phyloP scores from a whole-genome alignment of 1,140 invertebrate genomes.

The Aphis craccivora region DNA sequence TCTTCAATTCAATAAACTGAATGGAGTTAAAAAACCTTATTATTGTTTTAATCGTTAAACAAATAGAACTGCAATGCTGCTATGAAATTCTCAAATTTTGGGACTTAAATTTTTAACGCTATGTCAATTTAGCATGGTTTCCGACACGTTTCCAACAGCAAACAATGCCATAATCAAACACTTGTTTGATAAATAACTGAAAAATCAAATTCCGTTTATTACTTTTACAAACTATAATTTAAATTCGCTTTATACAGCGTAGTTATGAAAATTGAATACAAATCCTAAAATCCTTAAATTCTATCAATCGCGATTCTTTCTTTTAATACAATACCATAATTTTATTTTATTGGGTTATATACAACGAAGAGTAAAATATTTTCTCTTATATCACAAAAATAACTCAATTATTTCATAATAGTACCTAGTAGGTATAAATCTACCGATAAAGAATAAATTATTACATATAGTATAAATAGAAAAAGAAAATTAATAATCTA shows the following conservation, averaged over 20 bases:
- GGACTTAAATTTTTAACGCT: background rate
- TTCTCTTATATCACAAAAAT: background rate
- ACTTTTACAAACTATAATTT: background rate
- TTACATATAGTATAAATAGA: background rate
- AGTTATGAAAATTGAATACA: background rate
- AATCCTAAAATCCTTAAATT: background rate
- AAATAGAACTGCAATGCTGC: background rate
- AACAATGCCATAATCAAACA: background rate
- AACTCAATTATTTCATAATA: background rate
- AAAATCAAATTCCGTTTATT: background rate
- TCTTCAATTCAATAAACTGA: background rate
- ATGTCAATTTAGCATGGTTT: background rate
- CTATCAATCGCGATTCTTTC: background rate
- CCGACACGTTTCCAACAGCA: background rate
- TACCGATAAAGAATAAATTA: background rate
- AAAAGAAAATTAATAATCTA: background rate
- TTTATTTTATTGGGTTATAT: background rate
- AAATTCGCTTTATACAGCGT: background rate
- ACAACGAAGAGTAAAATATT: background rate
- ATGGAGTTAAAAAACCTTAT: background rate
- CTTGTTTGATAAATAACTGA: background rate
- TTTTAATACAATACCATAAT: background rate
- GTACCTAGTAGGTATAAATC: too few species aligned
- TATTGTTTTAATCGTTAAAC: background rate
- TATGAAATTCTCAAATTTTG: background rate